Conservation (phyloP, 2,797 vertebrate genomes). For the Lutjanus argentimaculatus region DNA sequence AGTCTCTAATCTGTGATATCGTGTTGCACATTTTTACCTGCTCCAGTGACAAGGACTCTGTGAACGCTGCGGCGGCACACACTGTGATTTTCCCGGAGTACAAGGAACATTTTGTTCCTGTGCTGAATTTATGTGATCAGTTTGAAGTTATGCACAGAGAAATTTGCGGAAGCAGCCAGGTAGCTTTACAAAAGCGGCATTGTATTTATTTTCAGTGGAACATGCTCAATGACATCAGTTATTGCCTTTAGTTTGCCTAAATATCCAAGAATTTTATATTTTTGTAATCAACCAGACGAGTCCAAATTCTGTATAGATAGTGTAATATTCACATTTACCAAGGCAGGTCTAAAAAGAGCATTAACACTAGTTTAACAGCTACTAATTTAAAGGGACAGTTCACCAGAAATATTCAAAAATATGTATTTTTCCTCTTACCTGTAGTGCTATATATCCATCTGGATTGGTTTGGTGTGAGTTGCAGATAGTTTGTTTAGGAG, state of each 20-base stretch:
- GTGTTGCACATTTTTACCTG: constrained; percentile 49
- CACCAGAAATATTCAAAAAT: too few relatives aligned
- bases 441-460: too few relatives aligned
- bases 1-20: constrained; percentile 41
- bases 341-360: background rate
- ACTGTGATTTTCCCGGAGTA: constrained; percentile 25
- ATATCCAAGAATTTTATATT: background rate
- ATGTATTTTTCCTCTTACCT: too few relatives aligned
- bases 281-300: background rate
- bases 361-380: background rate
- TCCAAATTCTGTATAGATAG: background rate
- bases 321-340: background rate
- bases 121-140: constrained; percentile 32
- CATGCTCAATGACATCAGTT: background rate
- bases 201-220: constrained; percentile 3
- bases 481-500: too few relatives aligned
- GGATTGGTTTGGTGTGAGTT: too few relatives aligned
- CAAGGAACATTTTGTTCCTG: constrained; percentile 47
- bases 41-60: constrained; percentile 34
- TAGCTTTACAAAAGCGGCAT: background rate
- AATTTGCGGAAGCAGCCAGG: background rate
- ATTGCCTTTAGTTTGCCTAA: background rate
- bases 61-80: background rate
- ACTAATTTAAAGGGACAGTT: too few relatives aligned
- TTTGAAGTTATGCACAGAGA: constrained; percentile 22